Percentiles rank a stretch among this genome's conserved stretches.
phyloP scores from a whole-genome alignment of 2,113 vertebrate species.

The Phylloscopus trochilus region DNA sequence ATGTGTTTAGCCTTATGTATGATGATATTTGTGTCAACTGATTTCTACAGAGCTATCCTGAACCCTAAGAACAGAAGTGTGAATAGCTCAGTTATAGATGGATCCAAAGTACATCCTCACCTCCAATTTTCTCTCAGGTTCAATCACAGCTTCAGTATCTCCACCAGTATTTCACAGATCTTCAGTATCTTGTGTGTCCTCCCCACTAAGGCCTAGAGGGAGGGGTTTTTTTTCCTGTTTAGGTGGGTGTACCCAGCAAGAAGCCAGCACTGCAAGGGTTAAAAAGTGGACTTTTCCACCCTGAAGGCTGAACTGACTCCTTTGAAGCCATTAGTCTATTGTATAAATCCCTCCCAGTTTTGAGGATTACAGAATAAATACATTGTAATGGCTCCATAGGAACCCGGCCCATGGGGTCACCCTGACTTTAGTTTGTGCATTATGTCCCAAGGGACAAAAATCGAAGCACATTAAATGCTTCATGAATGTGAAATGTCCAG shows the following conservation, averaged over 20 bases:
- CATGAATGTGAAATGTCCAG: constrained; percentile 27
- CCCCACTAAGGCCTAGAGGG: background rate
- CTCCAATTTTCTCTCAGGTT: background rate
- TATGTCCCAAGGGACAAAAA: constrained; percentile 38
- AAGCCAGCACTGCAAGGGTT: background rate
- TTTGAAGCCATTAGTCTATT: constrained; percentile 58
- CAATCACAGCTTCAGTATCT: background rate
- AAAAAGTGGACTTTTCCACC: constrained; percentile 28
- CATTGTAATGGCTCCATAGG: constrained; percentile 36
- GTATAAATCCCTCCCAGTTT: constrained; percentile 49
- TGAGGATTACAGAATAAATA: constrained; percentile 51
- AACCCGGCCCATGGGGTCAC: constrained; percentile 20
- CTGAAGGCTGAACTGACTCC: background rate
- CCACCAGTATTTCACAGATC: no score
- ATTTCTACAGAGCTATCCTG: constrained; percentile 26
- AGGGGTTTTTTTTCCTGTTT: background rate
- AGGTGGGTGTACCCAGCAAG: background rate
- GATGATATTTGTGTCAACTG: background rate
- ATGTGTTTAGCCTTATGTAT: background rate
- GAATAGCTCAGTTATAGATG: background rate
- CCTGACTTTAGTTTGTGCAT: constrained; percentile 9
- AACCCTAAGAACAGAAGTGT: background rate
- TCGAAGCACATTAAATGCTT: constrained; percentile 42
- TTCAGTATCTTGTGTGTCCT: background rate
- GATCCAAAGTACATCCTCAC: background rate